These are phyloP conservation scores for Pseudochaenichthys georgianus DNA, from an alignment of 2,797 vertebrate genomes.

Conservation along the genomic window DNA sequence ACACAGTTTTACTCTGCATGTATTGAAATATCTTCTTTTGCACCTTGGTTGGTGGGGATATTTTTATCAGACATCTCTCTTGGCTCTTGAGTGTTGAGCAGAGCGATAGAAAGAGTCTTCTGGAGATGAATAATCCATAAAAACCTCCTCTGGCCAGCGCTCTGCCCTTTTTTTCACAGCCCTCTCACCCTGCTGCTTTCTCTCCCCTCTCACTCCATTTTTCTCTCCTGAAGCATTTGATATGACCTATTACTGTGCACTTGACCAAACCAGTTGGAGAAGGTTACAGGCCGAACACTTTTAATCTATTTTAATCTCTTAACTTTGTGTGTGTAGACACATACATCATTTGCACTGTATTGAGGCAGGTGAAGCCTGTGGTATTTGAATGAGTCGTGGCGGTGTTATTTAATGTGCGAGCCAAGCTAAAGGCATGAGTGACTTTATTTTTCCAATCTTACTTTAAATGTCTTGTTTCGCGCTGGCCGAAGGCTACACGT, in stretches of 20 bases:
- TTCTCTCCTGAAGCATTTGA: constrained; percentile 22
- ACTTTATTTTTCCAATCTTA: neutral
- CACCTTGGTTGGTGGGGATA: neutral
- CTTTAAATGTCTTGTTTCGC: constrained; percentile 6
- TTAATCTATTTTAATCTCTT: constrained; percentile 3
- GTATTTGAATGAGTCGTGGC: constrained; percentile 29
- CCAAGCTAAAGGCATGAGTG: constrained; percentile 17
- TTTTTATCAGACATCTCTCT: constrained; percentile 17
- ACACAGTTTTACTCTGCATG: neutral
- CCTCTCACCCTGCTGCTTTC: constrained; percentile 30
- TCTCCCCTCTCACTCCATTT: neutral
- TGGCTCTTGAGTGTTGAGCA: constrained; percentile 18
- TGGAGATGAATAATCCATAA: constrained; percentile 66
- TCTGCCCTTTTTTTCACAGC: constrained; percentile 31
- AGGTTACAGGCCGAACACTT: constrained; percentile 33
- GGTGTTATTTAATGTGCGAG: constrained; percentile 29
- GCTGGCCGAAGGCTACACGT: constrained; percentile 2
- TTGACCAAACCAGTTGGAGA: constrained; percentile 16
- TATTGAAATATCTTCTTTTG: constrained; percentile 6
- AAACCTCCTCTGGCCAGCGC: constrained; percentile 46
- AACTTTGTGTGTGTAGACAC: neutral
- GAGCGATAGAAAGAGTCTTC: constrained; percentile 34
- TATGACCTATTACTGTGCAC: constrained; percentile 26
- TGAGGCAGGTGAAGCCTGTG: constrained; percentile 14
- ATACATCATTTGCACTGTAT: neutral